Percentiles rank a stretch among this genome's conserved stretches.
Evolutionary conservation across 2,888 invertebrate species (phyloP).

Genomic region (Itoplectis maculator): DNA sequence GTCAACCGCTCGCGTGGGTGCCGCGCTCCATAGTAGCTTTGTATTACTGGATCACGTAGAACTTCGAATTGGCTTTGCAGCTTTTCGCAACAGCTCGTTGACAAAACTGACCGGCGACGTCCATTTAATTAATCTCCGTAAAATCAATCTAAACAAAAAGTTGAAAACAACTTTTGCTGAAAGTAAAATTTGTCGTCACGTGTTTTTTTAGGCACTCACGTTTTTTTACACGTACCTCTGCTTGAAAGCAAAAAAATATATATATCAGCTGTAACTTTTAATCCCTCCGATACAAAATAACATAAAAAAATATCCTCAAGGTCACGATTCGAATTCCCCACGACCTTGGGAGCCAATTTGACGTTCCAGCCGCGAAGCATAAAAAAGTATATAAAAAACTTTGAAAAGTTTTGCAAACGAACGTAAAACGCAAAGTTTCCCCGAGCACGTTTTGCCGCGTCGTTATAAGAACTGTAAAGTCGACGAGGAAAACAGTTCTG

Average conservation of each 20-base stretch:
- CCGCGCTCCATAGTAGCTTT: slow-evolving; percentile 15
- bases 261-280: neutral
- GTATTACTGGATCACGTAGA: slow-evolving; percentile 6
- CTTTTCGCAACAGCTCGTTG: slow-evolving; percentile 5
- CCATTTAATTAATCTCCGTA: neutral
- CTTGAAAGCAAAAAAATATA: neutral
- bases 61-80: slow-evolving; percentile 7
- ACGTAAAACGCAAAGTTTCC: neutral
- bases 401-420: neutral
- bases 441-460: neutral
- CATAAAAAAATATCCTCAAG: neutral
- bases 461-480: slow-evolving; percentile 37
- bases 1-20: slow-evolving; percentile 34
- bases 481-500: slow-evolving; percentile 4
- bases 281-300: neutral
- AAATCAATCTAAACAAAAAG: neutral
- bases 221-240: too few species aligned
- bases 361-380: neutral
- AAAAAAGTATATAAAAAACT: neutral
- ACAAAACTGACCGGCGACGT: neutral
- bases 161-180: neutral
- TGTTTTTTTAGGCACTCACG: too few species aligned
- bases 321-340: neutral
- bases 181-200: too few species aligned
- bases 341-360: neutral